Evolutionary conservation across 2,113 vertebrate genomes (phyloP), one percentile per base, ranked within the genome.

Genomic region (Aphyosemion australe): DNA sequence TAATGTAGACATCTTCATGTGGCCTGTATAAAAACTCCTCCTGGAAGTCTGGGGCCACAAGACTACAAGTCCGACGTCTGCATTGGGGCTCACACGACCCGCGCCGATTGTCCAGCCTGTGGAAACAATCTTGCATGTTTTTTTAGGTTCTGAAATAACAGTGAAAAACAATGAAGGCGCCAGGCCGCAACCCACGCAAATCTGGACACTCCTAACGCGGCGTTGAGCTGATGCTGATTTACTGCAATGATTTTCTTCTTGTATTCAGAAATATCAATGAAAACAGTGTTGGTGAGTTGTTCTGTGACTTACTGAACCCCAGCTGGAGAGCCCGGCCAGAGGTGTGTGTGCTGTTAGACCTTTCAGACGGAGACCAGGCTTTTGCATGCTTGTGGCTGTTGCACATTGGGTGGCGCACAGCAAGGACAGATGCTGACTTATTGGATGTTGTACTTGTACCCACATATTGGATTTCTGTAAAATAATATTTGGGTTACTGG

Each of bases 401-500:
- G 14, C 85, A 74, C 67, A 14, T 81, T 89, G 84, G 89, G 89
- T 88, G 88, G 87, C 84, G 62, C 55, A 59, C 83, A 82, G 50
- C 61, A 6, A 74, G 79, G 54, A 78, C 46, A 50, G 55, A 37
- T 72, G 78, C 80, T 74, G 80, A 72, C 68, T 60, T 87, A 90
- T 92, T 88, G 84, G 69, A 83, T 89, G 85, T 90, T 80, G 82
- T 74, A 72, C 85, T 78, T 80, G 58, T 88, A 80, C 80, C 84
- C 83, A 67, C 72, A 81, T 89, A 87, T 88, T 91, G 59, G 69
- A 83, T 88, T 89, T 87, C 83, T 66, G 46, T 76, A 65, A 76
- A 87, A 89, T 85, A 91, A 91, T 92, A 88, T 92, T 91, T 90
- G 59, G 65, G 26, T 89, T 88, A 67, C 46, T 45, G 20, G 77